These are phyloP conservation scores for Cyanoliseus patagonus DNA, from an alignment of 2,113 vertebrate species.

Conservation along the genomic window DNA sequence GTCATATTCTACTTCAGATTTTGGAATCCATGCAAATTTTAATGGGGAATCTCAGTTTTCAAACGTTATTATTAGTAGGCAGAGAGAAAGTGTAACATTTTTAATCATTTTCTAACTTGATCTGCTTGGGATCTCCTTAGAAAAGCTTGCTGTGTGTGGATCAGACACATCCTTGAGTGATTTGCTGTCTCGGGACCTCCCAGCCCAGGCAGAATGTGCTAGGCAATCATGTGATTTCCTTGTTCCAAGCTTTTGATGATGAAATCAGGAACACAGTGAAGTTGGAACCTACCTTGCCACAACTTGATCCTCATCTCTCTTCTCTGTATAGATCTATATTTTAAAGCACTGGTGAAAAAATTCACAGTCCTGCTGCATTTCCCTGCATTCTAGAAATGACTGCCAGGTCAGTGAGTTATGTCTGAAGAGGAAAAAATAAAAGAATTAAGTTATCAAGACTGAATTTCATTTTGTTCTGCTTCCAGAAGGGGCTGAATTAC, in stretches of 20 bases:
- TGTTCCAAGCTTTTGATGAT: neutral
- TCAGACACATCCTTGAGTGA: neutral
- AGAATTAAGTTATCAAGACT: neutral
- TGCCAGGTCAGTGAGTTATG: neutral
- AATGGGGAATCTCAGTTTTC: neutral
- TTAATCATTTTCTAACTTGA: neutral
- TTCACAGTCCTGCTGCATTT: neutral
- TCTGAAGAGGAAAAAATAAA: neutral
- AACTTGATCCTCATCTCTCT: neutral
- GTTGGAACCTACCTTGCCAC: neutral
- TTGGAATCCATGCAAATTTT: neutral
- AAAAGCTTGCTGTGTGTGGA: neutral
- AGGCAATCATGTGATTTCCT: neutral
- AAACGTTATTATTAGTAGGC: neutral
- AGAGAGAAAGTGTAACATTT: neutral
- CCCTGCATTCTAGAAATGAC: neutral
- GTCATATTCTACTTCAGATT: neutral
- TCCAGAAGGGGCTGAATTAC: constrained; percentile 3
- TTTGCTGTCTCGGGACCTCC: neutral
- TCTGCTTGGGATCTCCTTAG: neutral
- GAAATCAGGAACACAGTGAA: neutral
- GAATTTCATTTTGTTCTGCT: constrained; percentile 21
- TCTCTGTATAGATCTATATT: neutral
- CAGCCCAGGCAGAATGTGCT: neutral
- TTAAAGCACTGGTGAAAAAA: neutral